Percentiles rank a stretch among this genome's conserved stretches.
Conservation (phyloP, 1,140 invertebrate species). For the Bicyclus anynana region DNA sequence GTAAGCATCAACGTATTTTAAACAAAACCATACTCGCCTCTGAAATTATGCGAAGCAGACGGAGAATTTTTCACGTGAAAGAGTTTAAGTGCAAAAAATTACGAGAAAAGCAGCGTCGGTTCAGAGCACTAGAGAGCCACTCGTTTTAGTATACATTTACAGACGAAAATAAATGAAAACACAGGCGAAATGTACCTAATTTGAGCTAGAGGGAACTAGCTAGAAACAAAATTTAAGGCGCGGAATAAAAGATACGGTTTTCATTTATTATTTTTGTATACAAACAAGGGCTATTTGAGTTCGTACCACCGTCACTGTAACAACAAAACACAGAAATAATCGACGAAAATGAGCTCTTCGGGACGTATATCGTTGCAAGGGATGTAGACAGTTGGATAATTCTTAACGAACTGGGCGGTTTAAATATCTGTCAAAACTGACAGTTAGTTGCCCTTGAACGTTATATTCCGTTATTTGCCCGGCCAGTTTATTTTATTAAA, state of each 20-base stretch:
- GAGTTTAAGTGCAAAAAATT: slow-evolving; percentile 8
- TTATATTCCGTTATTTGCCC: too few relatives aligned
- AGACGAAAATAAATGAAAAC: slow-evolving; percentile 5
- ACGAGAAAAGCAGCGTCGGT: slow-evolving; percentile 4
- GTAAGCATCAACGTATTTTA: not conserved
- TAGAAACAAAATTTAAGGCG: not conserved
- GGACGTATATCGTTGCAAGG: too few relatives aligned
- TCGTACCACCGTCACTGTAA: too few relatives aligned
- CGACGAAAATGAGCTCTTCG: too few relatives aligned
- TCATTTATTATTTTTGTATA: not conserved
- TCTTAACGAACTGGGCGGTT: too few relatives aligned
- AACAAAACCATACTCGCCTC: not conserved
- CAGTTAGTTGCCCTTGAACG: too few relatives aligned
- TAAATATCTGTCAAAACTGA: too few relatives aligned
- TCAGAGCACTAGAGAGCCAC: not conserved
- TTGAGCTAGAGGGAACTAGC: not conserved
- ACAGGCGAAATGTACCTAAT: not conserved
- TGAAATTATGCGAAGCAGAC: not conserved
- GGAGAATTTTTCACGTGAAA: slow-evolving; percentile 6
- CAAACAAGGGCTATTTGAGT: too few relatives aligned
- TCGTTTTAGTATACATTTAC: slow-evolving; percentile 7
- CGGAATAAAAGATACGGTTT: not conserved
- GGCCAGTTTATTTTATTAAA: too few relatives aligned
- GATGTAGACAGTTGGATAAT: too few relatives aligned
- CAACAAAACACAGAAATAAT: too few relatives aligned